Evolutionary conservation across 2,797 vertebrate species (phyloP).

Genomic region (Argya squamiceps): DNA sequence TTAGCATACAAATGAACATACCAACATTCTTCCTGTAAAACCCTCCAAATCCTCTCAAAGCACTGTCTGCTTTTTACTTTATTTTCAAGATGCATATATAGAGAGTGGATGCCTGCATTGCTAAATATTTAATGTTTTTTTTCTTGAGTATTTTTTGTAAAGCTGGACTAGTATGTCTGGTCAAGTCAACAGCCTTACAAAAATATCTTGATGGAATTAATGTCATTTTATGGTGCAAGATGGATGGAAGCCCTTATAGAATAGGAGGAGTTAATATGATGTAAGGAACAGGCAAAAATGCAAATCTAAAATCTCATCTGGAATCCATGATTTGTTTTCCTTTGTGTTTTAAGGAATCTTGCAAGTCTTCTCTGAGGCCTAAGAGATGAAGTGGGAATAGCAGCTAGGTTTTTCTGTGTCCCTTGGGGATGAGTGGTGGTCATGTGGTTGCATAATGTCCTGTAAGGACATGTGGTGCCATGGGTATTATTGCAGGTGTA

Average conservation of each 20-base stretch:
- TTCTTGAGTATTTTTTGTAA: neutral
- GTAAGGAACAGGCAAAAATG: neutral
- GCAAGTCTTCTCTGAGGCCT: accelerated
- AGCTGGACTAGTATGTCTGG: neutral
- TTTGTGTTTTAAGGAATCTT: neutral
- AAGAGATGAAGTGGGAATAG: neutral
- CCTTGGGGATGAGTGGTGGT: neutral
- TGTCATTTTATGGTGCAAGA: neutral
- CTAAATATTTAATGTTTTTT: neutral
- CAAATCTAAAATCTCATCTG: neutral
- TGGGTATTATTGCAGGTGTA: neutral
- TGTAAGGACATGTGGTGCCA: neutral
- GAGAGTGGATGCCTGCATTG: neutral
- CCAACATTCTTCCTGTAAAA: neutral
- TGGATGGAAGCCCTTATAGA: neutral
- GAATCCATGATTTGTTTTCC: neutral
- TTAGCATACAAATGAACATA: neutral
- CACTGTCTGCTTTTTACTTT: neutral
- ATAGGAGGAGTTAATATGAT: neutral
- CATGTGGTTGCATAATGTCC: neutral
- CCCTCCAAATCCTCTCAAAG: neutral
- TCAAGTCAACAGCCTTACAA: neutral
- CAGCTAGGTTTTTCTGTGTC: neutral
- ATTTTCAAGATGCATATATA: neutral
- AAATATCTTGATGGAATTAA: neutral